Conservation (phyloP, 2,113 vertebrate genomes). For the Perca fluviatilis region DNA sequence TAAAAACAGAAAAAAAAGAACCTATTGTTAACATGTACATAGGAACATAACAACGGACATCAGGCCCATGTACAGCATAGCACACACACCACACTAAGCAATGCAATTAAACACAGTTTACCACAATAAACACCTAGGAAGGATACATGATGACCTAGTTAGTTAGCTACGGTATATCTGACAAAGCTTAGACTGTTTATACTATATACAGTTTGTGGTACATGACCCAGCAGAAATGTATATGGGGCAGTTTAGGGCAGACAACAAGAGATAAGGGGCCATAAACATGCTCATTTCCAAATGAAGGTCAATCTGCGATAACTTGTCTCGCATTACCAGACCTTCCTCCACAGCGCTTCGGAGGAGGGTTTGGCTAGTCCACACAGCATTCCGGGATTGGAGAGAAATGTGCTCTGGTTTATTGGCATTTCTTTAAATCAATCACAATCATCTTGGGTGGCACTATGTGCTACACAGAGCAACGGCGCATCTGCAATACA, state of each 20-base stretch:
- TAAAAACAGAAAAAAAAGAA: background rate
- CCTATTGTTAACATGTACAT: background rate
- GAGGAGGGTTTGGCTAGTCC: too few relatives aligned
- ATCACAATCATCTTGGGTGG: too few relatives aligned
- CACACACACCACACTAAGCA: background rate
- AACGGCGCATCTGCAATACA: too few relatives aligned
- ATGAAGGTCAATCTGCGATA: conserved; percentile 28
- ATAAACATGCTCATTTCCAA: conserved; percentile 20
- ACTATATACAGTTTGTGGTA: background rate
- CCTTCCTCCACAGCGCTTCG: too few relatives aligned
- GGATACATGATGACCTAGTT: conserved; percentile 4
- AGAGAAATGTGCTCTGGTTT: too few relatives aligned
- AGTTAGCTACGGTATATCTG: background rate
- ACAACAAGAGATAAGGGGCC: conserved; percentile 39
- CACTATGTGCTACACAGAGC: too few relatives aligned
- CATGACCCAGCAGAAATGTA: conserved; percentile 10
- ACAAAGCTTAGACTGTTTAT: conserved; percentile 19
- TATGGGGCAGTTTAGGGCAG: background rate
- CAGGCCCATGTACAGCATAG: too few relatives aligned
- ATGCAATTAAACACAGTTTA: background rate
- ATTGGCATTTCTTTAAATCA: too few relatives aligned
- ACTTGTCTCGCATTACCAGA: too few relatives aligned
- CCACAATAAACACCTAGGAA: background rate
- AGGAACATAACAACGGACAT: background rate
- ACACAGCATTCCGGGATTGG: too few relatives aligned